Evolutionary conservation across 2,888 invertebrate genomes (phyloP).

Genomic region (Phorcus lineatus): DNA sequence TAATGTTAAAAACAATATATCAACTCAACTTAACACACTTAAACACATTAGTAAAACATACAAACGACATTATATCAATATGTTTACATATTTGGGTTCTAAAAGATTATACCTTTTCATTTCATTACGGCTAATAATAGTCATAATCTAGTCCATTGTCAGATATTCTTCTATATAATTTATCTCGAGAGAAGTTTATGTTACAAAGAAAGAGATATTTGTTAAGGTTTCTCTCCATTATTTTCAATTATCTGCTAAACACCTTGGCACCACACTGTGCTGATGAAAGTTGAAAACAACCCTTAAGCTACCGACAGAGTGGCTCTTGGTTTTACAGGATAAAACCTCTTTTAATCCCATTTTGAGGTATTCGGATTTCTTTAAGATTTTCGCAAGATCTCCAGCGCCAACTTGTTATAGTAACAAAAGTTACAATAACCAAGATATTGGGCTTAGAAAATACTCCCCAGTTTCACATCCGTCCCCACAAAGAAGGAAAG

Average conservation of each 20-base stretch:
- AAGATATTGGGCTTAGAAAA: slow-evolving; percentile 7
- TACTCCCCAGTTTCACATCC: not conserved
- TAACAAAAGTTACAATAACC: slow-evolving; percentile 4
- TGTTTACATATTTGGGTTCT: no score
- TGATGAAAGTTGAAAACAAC: not conserved
- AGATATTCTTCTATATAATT: no score
- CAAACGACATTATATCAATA: no score
- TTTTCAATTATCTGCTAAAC: not conserved
- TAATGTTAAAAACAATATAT: no score
- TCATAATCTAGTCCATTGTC: no score
- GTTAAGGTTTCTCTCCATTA: not conserved
- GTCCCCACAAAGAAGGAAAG: not conserved
- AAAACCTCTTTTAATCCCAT: not conserved
- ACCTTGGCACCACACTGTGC: not conserved
- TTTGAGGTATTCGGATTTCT: not conserved
- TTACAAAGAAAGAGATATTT: not conserved
- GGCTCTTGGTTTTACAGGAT: not conserved
- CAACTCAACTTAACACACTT: no score
- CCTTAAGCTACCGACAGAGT: not conserved
- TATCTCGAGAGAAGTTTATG: no score
- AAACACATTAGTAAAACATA: no score
- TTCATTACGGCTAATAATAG: no score
- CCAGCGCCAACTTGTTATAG: not conserved
- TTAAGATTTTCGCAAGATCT: slow-evolving; percentile 7
- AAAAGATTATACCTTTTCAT: no score